Percentiles rank a stretch among this genome's conserved stretches.
Evolutionary conservation across 2,888 invertebrate species (phyloP).

Genomic region (Boloria euphrosyne): DNA sequence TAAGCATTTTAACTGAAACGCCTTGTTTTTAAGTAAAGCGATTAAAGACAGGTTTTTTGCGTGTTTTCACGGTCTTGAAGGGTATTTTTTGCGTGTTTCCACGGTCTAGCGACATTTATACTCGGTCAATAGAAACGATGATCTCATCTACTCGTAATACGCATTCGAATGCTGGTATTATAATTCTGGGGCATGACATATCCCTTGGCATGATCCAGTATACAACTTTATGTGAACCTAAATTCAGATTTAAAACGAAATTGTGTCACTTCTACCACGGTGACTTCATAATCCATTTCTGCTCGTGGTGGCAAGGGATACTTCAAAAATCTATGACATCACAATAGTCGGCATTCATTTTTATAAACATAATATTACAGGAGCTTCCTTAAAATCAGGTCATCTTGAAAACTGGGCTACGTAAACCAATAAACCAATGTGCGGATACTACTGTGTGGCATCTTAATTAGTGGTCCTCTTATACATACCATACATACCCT

Average conservation of each 20-base stretch:
- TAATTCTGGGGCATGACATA: conserved; percentile 74
- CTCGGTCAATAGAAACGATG: conserved; percentile 50
- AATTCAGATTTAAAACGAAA: conserved; percentile 67
- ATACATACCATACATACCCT: not conserved
- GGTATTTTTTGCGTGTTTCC: not conserved
- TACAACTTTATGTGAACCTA: conserved; percentile 53
- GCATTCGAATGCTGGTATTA: conserved; percentile 55
- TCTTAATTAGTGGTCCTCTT: conserved; percentile 2
- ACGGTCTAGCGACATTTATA: conserved; percentile 27
- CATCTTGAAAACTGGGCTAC: conserved; percentile 34
- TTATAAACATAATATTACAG: conserved; percentile 9
- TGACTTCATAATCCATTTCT: conserved; percentile 1
- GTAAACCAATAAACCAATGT: conserved; percentile 3
- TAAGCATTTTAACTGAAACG: too few species aligned
- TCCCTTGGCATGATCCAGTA: conserved; percentile 66
- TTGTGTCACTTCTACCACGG: conserved; percentile 54
- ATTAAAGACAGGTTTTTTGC: too few species aligned
- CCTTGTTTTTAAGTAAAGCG: too few species aligned
- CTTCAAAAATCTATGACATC: conserved; percentile 4
- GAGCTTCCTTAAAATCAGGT: conserved; percentile 34
- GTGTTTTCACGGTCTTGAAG: too few species aligned
- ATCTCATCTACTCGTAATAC: conserved; percentile 60
- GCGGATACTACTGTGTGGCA: not conserved
- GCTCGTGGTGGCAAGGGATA: not conserved
- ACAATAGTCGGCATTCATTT: not conserved